Evolutionary conservation across 2,797 vertebrate genomes (phyloP).

Genomic region (Lepus oiostolus): DNA sequence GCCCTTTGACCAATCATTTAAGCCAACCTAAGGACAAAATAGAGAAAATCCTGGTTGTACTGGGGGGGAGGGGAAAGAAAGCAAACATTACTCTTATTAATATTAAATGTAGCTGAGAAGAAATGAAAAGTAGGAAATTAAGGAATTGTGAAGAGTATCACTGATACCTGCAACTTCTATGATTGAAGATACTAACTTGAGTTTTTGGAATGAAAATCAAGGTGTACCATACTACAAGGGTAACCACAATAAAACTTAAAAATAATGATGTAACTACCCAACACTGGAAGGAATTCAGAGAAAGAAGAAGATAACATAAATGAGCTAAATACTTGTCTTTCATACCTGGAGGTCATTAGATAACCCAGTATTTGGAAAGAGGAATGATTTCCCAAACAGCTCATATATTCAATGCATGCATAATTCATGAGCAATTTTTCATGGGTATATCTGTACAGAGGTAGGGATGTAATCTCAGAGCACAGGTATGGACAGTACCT

Average conservation of each 20-base stretch:
- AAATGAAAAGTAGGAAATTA: not conserved
- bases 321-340: conserved; percentile 52
- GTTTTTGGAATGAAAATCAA: conserved; percentile 33
- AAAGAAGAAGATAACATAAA: conserved; percentile 20
- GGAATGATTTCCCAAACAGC: not conserved
- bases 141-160: not conserved
- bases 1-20: not conserved
- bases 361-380: conserved; percentile 37
- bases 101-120: conserved; percentile 35
- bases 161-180: not conserved
- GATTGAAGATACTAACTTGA: not conserved
- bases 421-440: conserved; percentile 7
- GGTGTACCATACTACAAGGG: not conserved
- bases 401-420: not conserved
- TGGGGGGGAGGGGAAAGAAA: not conserved
- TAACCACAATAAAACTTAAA: conserved; percentile 55
- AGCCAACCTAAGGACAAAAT: conserved; percentile 26
- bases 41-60: conserved; percentile 16
- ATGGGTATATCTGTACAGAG: not conserved
- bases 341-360: not conserved
- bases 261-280: not conserved
- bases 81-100: not conserved
- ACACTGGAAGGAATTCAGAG: conserved; percentile 1
- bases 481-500: not conserved
- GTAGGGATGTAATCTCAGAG: not conserved